phyloP scores from a whole-genome alignment of 1,140 invertebrate species.

The Aleiodes sp. region DNA sequence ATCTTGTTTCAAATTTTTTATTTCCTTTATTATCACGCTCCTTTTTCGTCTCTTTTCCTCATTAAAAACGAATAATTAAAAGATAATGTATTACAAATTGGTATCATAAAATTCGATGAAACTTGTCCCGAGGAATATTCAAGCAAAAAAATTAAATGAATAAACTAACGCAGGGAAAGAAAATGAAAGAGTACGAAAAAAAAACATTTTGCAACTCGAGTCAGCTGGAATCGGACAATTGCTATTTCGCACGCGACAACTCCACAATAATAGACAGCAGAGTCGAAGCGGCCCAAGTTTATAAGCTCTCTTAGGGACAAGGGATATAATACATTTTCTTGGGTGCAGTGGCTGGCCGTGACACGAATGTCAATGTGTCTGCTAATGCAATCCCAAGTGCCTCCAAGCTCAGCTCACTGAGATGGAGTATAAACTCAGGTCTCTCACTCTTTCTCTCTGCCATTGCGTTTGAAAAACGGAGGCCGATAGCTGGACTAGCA shows the following conservation, averaged over 20 bases:
- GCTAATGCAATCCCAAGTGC: constrained; percentile 44
- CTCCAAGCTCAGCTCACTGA: constrained; percentile 33
- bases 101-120: not conserved
- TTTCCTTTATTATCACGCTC: too few relatives aligned
- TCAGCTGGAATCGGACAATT: constrained; percentile 4
- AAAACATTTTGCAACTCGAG: not conserved
- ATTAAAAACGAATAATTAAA: constrained; percentile 4
- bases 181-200: not conserved
- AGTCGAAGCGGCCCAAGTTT: not conserved
- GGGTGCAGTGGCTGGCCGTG: constrained; percentile 59
- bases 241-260: constrained; percentile 15
- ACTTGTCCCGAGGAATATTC: not conserved
- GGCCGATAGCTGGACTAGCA: constrained; percentile 42
- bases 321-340: constrained; percentile 41
- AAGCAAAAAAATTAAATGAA: not conserved
- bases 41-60: too few relatives aligned
- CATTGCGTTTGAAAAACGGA: constrained; percentile 46
- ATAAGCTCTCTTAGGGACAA: not conserved
- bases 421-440: not conserved
- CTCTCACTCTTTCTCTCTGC: constrained; percentile 8
- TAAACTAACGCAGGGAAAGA: not conserved
- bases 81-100: constrained; percentile 6
- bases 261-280: not conserved
- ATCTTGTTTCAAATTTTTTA: not conserved
- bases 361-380: constrained; percentile 59